Conservation (phyloP, 30 jellyfish, hydroid and myxozoan genomes). For the Turritopsis dohrnii region DNA sequence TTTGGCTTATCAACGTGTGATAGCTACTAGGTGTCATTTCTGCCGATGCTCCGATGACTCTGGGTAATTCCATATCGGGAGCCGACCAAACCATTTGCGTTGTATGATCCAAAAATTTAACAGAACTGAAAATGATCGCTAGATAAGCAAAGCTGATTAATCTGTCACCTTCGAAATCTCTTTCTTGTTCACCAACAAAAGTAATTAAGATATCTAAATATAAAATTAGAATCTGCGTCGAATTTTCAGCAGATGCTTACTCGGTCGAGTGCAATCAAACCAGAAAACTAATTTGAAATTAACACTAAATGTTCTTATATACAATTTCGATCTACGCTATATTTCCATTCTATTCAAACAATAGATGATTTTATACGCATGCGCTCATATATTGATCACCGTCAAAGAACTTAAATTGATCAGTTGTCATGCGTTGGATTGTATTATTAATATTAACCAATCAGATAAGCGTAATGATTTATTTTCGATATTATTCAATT, state of each 20-base stretch:
- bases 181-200: not conserved
- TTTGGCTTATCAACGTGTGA: constrained; percentile 21
- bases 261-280: not conserved
- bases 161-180: not conserved
- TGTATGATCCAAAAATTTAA: not conserved
- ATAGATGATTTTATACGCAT: constrained; percentile 3
- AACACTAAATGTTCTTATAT: not conserved
- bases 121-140: not conserved
- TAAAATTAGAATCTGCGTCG: not conserved
- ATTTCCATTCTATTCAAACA: not conserved
- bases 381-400: constrained; percentile 12
- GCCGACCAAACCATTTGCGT: constrained; percentile 28
- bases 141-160: not conserved
- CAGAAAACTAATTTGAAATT: not conserved
- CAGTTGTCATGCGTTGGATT: constrained; percentile 17
- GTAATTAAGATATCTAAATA: not conserved
- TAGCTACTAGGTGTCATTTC: constrained; percentile 21
- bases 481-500: not conserved
- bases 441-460: constrained; percentile 2
- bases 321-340: not conserved
- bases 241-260: not conserved
- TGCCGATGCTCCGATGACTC: constrained; percentile 14
- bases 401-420: not conserved
- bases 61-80: constrained; percentile 25
- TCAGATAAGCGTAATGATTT: constrained; percentile 4